Evolutionary conservation across 2,888 invertebrate genomes (phyloP).

Genomic region (Hylaea fasciaria): DNA sequence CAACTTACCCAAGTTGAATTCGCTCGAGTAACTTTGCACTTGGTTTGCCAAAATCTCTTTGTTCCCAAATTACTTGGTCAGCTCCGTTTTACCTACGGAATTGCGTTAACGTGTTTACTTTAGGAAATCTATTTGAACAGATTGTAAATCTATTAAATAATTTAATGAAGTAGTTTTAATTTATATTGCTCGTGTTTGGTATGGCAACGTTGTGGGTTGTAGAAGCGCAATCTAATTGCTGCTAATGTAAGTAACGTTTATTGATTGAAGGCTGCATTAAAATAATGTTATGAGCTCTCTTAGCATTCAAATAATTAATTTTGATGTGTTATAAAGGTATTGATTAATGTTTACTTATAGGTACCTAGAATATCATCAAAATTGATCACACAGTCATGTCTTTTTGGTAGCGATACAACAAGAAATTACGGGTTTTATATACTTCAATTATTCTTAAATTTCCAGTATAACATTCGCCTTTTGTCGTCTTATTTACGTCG

Average conservation of each 20-base stretch:
- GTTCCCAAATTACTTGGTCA: constrained; percentile 36
- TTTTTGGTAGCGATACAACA: too few species aligned
- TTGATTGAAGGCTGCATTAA: too few species aligned
- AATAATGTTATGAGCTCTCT: too few species aligned
- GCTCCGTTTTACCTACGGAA: constrained; percentile 27
- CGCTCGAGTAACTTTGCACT: constrained; percentile 34
- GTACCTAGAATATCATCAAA: too few species aligned
- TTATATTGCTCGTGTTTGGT: constrained; percentile 4
- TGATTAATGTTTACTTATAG: too few species aligned
- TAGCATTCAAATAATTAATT: too few species aligned
- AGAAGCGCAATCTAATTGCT: neutral
- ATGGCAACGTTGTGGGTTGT: neutral
- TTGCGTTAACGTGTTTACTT: constrained; percentile 29
- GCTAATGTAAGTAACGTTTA: neutral
- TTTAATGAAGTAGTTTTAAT: constrained; percentile 20
- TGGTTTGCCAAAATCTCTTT: constrained; percentile 34
- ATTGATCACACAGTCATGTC: too few species aligned
- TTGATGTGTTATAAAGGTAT: too few species aligned
- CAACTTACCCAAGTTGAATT: constrained; percentile 30
- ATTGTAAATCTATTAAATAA: constrained; percentile 26
- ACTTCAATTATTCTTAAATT: too few species aligned
- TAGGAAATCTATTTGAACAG: constrained; percentile 30
- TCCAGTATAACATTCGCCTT: neutral
- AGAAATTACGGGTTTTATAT: too few species aligned
- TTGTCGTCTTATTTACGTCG: neutral